A percentile compares a stretch with the other conserved stretches of the same genome.
Conservation (phyloP, 2,797 vertebrate genomes). For the Fistularia tabacaria region DNA sequence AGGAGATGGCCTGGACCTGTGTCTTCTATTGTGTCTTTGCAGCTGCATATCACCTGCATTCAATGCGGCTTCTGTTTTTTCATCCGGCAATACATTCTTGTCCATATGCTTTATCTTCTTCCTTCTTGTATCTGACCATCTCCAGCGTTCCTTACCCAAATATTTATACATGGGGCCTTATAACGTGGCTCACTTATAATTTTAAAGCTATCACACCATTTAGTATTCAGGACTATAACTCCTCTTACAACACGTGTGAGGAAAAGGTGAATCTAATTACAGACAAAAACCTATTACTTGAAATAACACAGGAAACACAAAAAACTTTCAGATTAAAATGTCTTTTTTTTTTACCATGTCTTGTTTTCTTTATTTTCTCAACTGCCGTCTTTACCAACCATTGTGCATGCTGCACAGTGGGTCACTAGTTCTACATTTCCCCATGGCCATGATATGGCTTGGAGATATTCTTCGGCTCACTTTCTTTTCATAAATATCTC, state of each 20-base stretch:
- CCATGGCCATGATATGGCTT: constrained; percentile 13
- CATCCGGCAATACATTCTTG: constrained; percentile 1
- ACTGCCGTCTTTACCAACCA: neutral
- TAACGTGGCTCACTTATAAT: too few relatives aligned
- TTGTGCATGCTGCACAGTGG: neutral
- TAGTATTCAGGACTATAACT: too few relatives aligned
- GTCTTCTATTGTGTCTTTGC: neutral
- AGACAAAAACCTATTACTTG: too few relatives aligned
- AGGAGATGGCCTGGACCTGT: neutral
- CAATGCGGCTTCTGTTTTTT: neutral
- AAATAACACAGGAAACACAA: too few relatives aligned
- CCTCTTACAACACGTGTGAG: neutral
- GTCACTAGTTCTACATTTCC: constrained; percentile 9
- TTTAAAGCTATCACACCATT: constrained; percentile 34
- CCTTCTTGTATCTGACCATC: constrained; percentile 28
- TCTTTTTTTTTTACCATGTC: neutral
- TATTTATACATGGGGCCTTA: too few relatives aligned
- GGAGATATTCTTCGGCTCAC: constrained; percentile 22
- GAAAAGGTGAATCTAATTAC: too few relatives aligned
- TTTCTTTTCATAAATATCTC: constrained; percentile 50
- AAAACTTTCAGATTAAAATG: too few relatives aligned
- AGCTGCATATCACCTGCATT: constrained; percentile 7
- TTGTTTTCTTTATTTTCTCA: constrained; percentile 5
- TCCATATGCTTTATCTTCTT: constrained; percentile 15
- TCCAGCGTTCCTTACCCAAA: constrained; percentile 10